Percentiles rank a stretch among this genome's conserved stretches.
Evolutionary conservation across 2,888 invertebrate species (phyloP).

Genomic region (Cepaea hortensis): DNA sequence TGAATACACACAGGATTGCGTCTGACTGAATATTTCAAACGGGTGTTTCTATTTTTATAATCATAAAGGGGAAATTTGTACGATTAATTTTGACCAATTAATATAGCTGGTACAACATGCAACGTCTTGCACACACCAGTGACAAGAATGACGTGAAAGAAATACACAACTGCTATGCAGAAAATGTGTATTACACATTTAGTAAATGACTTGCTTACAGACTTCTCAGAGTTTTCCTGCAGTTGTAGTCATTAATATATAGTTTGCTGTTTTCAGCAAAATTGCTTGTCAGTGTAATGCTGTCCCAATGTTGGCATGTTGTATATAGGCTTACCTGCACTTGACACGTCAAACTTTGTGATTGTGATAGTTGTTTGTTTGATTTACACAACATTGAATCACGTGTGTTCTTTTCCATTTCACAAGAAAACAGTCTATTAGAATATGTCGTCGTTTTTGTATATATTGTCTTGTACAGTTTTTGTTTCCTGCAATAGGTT

Average conservation of each 20-base stretch:
- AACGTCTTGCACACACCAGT: too few species aligned
- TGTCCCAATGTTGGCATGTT: conserved; percentile 28
- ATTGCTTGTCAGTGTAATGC: neutral
- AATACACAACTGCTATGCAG: neutral
- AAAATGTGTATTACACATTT: neutral
- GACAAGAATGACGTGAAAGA: too few species aligned
- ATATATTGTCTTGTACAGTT: conserved; percentile 45
- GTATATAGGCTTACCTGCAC: conserved; percentile 32
- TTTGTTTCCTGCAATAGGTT: conserved; percentile 8
- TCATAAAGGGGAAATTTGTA: too few species aligned
- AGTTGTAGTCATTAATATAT: neutral
- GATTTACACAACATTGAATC: conserved; percentile 3
- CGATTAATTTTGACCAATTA: too few species aligned
- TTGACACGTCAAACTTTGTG: conserved; percentile 30
- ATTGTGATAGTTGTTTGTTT: conserved; percentile 29
- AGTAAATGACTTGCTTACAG: neutral
- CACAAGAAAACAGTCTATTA: conserved; percentile 43
- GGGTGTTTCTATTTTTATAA: too few species aligned
- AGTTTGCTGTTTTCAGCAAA: conserved; percentile 2
- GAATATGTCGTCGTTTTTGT: conserved; percentile 33
- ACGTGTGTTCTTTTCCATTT: conserved; percentile 27
- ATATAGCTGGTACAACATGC: too few species aligned
- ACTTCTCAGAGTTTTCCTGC: neutral
- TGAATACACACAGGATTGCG: too few species aligned
- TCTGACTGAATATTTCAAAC: too few species aligned